A percentile compares a stretch with the other conserved stretches of the same genome.
Evolutionary conservation across 2,113 vertebrate genomes (phyloP).

Genomic region (Nycticorax nycticorax): DNA sequence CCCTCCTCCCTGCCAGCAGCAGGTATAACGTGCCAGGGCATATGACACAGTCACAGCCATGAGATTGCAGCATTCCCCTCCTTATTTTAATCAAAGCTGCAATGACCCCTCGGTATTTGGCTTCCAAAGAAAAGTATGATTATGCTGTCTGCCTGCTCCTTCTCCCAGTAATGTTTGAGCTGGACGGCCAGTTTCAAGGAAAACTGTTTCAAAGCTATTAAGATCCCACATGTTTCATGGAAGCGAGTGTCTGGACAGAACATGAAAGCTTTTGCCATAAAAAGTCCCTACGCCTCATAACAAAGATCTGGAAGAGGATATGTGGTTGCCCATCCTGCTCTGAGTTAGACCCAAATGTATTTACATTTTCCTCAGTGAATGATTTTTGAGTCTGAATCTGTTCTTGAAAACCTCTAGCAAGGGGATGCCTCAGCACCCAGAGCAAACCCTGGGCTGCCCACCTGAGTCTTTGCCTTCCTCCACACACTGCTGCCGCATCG

Average conservation of each 20-base stretch:
- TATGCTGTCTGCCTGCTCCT: neutral
- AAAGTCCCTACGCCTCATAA: neutral
- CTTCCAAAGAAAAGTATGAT: neutral
- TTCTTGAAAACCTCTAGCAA: neutral
- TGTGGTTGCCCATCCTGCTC: neutral
- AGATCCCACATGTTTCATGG: neutral
- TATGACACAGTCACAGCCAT: neutral
- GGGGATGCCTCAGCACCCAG: neutral
- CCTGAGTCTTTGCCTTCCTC: neutral
- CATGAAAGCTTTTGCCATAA: neutral
- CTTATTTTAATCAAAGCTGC: neutral
- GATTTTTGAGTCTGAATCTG: neutral
- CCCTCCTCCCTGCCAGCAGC: neutral
- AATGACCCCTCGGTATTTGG: neutral
- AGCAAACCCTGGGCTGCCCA: neutral
- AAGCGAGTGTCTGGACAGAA: neutral
- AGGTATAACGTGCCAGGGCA: neutral
- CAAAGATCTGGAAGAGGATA: neutral
- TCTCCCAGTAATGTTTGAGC: neutral
- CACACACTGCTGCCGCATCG: neutral
- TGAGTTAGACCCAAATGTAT: neutral
- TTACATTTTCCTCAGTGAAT: neutral
- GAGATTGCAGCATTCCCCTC: neutral
- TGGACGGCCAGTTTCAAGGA: neutral
- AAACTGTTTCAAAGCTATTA: neutral